Percentiles rank a stretch among this genome's conserved stretches.
These are phyloP conservation scores for Linnaemya vulpina DNA, from an alignment of 2,888 invertebrate species.

Conservation along the genomic window DNA sequence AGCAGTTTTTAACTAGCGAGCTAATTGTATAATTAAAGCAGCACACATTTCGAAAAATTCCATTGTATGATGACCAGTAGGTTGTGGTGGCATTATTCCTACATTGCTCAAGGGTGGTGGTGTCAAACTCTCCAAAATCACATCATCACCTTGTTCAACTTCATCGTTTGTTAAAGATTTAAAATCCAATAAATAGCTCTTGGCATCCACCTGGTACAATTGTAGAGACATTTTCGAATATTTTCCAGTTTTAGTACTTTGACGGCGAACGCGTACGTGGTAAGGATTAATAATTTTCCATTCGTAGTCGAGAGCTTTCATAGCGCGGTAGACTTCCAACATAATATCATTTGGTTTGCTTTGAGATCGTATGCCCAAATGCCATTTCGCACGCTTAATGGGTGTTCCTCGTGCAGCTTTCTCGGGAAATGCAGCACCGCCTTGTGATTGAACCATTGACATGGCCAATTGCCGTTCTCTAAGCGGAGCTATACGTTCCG, in stretches of 20 bases:
- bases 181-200: conserved; percentile 98
- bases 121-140: conserved; percentile 82
- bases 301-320: conserved; percentile 99
- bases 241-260: conserved; percentile 91
- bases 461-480: conserved; percentile 84
- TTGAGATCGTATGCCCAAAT: conserved; percentile 98
- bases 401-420: conserved; percentile 86
- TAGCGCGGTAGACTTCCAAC: conserved; percentile 99
- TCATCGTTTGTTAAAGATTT: conserved; percentile 95
- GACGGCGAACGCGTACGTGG: conserved; percentile 96
- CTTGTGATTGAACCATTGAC: conserved; percentile 79
- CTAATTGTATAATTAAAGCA: conserved; percentile 97
- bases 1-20: conserved; percentile 86
- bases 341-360: conserved; percentile 99
- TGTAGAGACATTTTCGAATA: conserved; percentile 99
- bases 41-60: conserved; percentile 99
- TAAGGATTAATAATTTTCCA: conserved; percentile 99
- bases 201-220: conserved; percentile 99
- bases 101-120: conserved; percentile 80
- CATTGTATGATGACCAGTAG: conserved; percentile 96
- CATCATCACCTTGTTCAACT: conserved; percentile 84
- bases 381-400: conserved; percentile 98
- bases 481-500: conserved; percentile 94
- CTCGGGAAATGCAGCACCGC: conserved; percentile 80
- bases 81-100: conserved; percentile 80